Evolutionary conservation across 2,113 vertebrate species (phyloP), one percentile per base, ranked within the genome.

Genomic region (Nanorana parkeri): DNA sequence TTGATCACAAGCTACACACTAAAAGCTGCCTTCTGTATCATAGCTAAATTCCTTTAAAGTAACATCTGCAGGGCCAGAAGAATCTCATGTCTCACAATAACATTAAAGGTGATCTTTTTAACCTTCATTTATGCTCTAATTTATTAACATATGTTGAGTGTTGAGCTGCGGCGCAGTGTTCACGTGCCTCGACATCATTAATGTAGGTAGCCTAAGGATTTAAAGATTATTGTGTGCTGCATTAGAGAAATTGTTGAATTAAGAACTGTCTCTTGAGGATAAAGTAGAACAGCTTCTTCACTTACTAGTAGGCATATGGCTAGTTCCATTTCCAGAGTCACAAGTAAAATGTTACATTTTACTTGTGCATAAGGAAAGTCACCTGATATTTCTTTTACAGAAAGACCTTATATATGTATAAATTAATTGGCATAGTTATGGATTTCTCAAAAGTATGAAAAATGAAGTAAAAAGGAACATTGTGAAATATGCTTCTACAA

Each of bases 151-250:
- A 81, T 84, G 83, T 88, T 90, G 78, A 85, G 76, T 79, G 73
- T 83, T 73, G 85, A 68, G 81, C 78, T 90, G 88, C 78, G 68
- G 87, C 91, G 87, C 86, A 87, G 86, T 2, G 74, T 87, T 91
- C 84, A 68, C 71, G 73, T 88, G 85, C 81, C 87, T 90, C 90
- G 65, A 77, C 6, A 51, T 83, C 72, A 76, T 21, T 64, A 90
- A 87, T 28, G 10, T 84, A 90, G 88, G 91, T 91, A 91, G 90
- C 90, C 90, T 85, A 85, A 92, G 92, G 91, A 91, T 92, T 92
- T 89, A 86, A 87, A 92, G 85, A 87, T 90, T 91, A 88, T 84
- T 90, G 84, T 89, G 84, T 21, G 68, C 24, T 67, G 87, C 91
- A 90, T 89, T 58, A 80, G 91, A 88, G 92, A 92, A 86, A 91